Base-by-base conservation (phyloP, 2,888 invertebrate genomes). In the Poecilobothrus nobilitatus region DNA sequence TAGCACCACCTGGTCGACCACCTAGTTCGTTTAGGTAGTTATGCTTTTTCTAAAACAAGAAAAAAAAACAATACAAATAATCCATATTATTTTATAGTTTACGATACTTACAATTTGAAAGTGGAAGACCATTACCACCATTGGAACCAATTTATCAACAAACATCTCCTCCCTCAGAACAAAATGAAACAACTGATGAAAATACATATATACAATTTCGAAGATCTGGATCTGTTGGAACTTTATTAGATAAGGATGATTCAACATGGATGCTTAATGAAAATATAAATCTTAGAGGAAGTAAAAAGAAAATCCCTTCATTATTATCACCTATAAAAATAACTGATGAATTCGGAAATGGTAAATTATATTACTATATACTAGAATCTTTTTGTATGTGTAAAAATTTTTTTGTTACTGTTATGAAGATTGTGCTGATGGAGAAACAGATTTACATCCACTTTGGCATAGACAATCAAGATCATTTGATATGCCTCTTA, bases 11-110 rank as follows among this genome's bases (percentile, higher is more conserved):
- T 10, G 84, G 84, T 67, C 82, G 91, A 67, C 91, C 91, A 18
- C 90, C 91, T 3, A 91, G 91, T 78, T 87, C 90, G 21, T 89
- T 91, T 77, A 91, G 89, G 91, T 91, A 83, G 73, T 10, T 21
- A 21, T 62, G 21, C n/a, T 62, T 20, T 62, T 62, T 9, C 9
- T 62, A 2, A 62, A 62, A 21, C 21, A 10, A 37, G 3, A 0
- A 21, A 62, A 10, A 62, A 62, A 20, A 61, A 20, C 9, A n/a
- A 62, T 6, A 62, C n/a, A 62, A n/a, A n/a, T n/a, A n/a, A 20
- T 20, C 20, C 5, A 20, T n/a, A 20, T 20, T 61, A 64, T 68
- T 69, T 70, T 71, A 68, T 76, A 91, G 90, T 73, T 83, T 90
- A 71, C 86, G 87, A 66, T 87, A 89, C 76, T 82, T 90, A 65